Percentiles rank a stretch among this genome's conserved stretches.
Evolutionary conservation across 2,797 vertebrate genomes (phyloP).

Genomic region (Myripristis jacobus): DNA sequence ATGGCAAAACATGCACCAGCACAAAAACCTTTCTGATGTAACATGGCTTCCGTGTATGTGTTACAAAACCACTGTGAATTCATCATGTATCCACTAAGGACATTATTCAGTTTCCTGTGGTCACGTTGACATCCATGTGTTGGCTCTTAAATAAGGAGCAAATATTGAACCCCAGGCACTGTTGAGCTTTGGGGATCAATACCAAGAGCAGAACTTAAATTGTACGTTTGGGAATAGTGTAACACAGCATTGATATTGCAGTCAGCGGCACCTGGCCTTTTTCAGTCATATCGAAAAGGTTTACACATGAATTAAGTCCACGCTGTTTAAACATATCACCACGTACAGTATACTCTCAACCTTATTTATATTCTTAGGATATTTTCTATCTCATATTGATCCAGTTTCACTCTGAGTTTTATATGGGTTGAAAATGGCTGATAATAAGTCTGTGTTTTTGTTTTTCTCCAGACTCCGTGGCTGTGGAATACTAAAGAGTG

Average conservation of each 20-base stretch:
- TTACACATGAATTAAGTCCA: not conserved
- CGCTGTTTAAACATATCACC: not conserved
- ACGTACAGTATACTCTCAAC: not conserved
- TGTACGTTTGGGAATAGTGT: not conserved
- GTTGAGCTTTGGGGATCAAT: conserved; percentile 2
- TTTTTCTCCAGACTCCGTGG: conserved; percentile 89
- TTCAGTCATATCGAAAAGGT: conserved; percentile 13
- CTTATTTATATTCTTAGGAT: not conserved
- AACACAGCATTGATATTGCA: conserved; percentile 11
- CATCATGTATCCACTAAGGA: conserved; percentile 23
- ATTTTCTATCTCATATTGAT: conserved; percentile 1
- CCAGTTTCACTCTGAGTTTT: conserved; percentile 9
- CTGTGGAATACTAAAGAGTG: conserved; percentile 97
- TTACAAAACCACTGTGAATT: conserved; percentile 22
- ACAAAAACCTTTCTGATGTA: not conserved
- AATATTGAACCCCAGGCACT: conserved; percentile 20
- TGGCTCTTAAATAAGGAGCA: conserved; percentile 29
- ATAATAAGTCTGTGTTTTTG: not conserved
- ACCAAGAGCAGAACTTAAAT: conserved; percentile 1
- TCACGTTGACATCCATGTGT: conserved; percentile 33
- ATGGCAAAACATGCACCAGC: not conserved
- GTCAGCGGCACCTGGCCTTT: conserved; percentile 3
- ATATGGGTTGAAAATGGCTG: not conserved
- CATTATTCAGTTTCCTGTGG: conserved; percentile 11
- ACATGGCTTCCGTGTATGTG: not conserved